phyloP scores from a whole-genome alignment of 2,113 vertebrate genomes.

The Australoheros scitulus region DNA sequence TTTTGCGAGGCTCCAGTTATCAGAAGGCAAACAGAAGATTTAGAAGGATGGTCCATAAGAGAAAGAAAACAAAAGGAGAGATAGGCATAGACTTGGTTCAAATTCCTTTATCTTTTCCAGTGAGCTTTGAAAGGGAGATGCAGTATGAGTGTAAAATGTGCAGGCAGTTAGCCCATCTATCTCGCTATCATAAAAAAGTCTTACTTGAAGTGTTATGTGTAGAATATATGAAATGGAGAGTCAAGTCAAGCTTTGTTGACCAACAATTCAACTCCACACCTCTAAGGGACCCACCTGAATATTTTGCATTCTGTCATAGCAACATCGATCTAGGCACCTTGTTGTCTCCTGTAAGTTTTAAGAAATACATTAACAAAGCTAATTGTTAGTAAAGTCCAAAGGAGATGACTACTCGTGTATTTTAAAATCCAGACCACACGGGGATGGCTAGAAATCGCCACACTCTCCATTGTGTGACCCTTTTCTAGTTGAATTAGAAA shows the following conservation, averaged over 20 bases:
- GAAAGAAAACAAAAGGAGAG: neutral
- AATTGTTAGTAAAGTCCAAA: neutral
- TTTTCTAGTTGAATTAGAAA: neutral
- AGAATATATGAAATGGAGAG: no score
- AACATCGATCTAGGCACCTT: neutral
- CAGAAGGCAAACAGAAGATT: neutral
- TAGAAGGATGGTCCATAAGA: neutral
- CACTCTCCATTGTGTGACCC: neutral
- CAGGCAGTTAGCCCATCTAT: no score
- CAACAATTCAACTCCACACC: no score
- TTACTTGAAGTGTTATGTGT: no score
- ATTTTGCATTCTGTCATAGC: neutral
- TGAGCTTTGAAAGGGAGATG: no score
- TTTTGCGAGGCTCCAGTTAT: neutral
- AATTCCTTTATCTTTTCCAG: no score
- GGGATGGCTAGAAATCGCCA: neutral
- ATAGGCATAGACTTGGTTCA: no score
- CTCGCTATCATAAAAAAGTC: no score
- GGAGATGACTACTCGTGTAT: neutral
- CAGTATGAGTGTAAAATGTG: no score
- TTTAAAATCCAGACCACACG: neutral
- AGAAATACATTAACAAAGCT: neutral
- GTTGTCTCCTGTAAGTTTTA: neutral
- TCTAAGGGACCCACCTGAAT: neutral
- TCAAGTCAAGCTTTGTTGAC: no score